A percentile compares a stretch with the other conserved stretches of the same genome.
Evolutionary conservation across 2,797 vertebrate species (phyloP).

Genomic region (Halcyon smyrnensis): DNA sequence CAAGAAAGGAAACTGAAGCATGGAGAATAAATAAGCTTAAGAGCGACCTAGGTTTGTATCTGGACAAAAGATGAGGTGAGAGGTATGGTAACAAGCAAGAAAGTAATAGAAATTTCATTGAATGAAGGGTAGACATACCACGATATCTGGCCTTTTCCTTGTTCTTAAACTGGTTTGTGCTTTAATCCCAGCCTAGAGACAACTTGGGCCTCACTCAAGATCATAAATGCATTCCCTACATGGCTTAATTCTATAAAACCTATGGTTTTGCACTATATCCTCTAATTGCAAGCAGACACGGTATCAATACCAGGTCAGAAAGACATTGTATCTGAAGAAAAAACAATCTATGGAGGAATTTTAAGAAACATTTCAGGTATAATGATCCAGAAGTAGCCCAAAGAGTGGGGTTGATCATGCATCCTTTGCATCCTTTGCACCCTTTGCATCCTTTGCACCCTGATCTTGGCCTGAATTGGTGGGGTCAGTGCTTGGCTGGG

Average conservation of each 20-base stretch:
- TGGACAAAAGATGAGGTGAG: neutral
- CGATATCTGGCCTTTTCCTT: neutral
- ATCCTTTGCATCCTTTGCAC: neutral
- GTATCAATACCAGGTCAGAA: conserved; percentile 26
- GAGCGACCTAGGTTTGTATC: neutral
- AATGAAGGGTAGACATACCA: neutral
- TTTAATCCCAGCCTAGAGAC: conserved; percentile 13
- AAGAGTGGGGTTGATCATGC: neutral
- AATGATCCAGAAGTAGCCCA: neutral
- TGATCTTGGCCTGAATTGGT: neutral
- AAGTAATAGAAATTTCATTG: neutral
- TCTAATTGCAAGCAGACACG: conserved; percentile 55
- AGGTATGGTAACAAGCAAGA: neutral
- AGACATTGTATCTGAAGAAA: neutral
- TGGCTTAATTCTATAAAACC: conserved; percentile 54
- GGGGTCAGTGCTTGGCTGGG: rapidly evolving
- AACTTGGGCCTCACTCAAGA: conserved; percentile 30
- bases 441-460: neutral
- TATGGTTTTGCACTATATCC: conserved; percentile 3
- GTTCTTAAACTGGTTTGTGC: neutral
- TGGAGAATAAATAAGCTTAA: neutral
- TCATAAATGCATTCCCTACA: conserved; percentile 46
- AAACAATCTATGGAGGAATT: neutral
- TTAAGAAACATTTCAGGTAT: neutral
- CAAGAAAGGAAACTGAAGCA: neutral